phyloP scores from a whole-genome alignment of 2,797 vertebrate species.

The Paratrypauchen microcephalus region DNA sequence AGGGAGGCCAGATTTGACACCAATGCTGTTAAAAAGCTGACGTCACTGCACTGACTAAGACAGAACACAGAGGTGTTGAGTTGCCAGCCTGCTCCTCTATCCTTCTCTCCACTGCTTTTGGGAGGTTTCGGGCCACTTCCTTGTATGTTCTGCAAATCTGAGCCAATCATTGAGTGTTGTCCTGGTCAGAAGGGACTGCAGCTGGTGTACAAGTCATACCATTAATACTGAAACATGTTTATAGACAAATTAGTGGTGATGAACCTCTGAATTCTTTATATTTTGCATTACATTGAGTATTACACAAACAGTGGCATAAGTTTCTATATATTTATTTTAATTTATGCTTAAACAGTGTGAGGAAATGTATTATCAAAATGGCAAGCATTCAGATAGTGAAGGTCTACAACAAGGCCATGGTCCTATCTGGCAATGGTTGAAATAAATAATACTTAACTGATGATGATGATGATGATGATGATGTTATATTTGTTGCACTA shows the following conservation, averaged over 20 bases:
- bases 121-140: background rate
- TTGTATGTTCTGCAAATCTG: slow-evolving; percentile 2
- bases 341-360: no score
- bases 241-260: background rate
- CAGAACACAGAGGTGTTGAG: slow-evolving; percentile 71
- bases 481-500: background rate
- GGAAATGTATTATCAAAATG: background rate
- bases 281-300: no score
- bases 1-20: slow-evolving; percentile 77
- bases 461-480: no score
- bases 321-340: no score
- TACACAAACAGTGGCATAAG: no score
- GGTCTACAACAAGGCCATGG: background rate
- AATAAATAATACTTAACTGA: background rate
- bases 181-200: background rate
- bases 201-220: background rate
- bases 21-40: slow-evolving; percentile 74
- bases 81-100: slow-evolving; percentile 56
- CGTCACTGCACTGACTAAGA: slow-evolving; percentile 74
- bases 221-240: background rate
- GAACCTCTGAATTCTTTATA: no score
- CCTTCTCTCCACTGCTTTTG: slow-evolving; percentile 16
- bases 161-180: background rate
- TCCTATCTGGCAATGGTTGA: background rate
- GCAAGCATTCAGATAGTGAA: background rate